Conservation (phyloP, 2,888 invertebrate species). For the Arrhopalites spinosus region DNA sequence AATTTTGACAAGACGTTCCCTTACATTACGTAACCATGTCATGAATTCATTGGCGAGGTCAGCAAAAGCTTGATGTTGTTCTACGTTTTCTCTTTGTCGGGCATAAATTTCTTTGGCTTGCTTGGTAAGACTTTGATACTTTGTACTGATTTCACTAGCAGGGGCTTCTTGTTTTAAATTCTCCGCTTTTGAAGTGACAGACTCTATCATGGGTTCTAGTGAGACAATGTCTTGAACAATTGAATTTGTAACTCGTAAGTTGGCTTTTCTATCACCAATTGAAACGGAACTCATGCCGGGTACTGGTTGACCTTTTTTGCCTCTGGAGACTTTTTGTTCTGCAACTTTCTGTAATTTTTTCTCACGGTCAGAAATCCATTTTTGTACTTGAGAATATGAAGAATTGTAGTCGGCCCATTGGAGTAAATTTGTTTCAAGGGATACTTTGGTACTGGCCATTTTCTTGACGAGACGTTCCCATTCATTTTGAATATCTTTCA, state of each 20-base stretch:
- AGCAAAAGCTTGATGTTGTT: slow-evolving; percentile 85
- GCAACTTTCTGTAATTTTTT: slow-evolving; percentile 86
- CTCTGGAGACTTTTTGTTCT: slow-evolving; percentile 76
- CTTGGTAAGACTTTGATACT: slow-evolving; percentile 86
- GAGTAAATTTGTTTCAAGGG: slow-evolving; percentile 83
- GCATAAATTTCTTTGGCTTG: slow-evolving; percentile 88
- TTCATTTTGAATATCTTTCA: slow-evolving; percentile 87
- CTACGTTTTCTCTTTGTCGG: slow-evolving; percentile 86
- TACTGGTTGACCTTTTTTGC: slow-evolving; percentile 64
- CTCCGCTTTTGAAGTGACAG: slow-evolving; percentile 89
- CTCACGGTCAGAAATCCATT: slow-evolving; percentile 93
- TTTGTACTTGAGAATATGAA: slow-evolving; percentile 86
- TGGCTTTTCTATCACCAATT: slow-evolving; percentile 85
- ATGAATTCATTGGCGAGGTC: slow-evolving; percentile 90
- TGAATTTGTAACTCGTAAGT: slow-evolving; percentile 86
- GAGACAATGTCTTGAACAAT: slow-evolving; percentile 96
- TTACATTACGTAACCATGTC: slow-evolving; percentile 89
- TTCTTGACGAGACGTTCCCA: slow-evolving; percentile 91
- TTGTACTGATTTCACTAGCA: slow-evolving; percentile 86
- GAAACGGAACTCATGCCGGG: slow-evolving; percentile 77
- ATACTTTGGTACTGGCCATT: slow-evolving; percentile 87
- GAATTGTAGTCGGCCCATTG: slow-evolving; percentile 97
- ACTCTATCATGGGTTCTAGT: slow-evolving; percentile 96
- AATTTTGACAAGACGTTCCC: slow-evolving; percentile 87
- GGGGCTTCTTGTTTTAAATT: slow-evolving; percentile 89